These are phyloP conservation scores for Mythimna pallens DNA, from an alignment of 2,888 invertebrate genomes.

Conservation along the genomic window DNA sequence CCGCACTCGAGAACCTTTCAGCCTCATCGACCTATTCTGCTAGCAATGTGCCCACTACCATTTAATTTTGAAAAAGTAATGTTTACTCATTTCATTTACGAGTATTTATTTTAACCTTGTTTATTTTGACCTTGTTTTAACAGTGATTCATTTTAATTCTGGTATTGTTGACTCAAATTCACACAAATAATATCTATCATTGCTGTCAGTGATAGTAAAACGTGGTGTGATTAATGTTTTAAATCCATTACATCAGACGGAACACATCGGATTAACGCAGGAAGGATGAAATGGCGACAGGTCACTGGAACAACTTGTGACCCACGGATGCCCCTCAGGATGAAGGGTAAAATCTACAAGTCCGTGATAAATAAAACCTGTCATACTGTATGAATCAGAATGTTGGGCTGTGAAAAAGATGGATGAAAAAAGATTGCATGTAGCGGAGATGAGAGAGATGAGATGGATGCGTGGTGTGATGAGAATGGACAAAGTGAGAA, in stretches of 20 bases:
- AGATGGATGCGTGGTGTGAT: background rate
- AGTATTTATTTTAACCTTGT: background rate
- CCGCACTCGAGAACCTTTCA: too few species aligned
- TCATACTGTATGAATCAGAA: background rate
- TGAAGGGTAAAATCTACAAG: background rate
- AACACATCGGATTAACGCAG: too few species aligned
- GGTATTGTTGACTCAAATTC: background rate
- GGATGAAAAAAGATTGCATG: too few species aligned
- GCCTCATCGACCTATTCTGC: too few species aligned
- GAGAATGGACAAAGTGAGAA: background rate
- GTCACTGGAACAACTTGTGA: background rate
- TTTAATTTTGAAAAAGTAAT: background rate
- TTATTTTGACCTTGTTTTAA: background rate
- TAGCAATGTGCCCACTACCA: too few species aligned
- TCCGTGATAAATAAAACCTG: background rate
- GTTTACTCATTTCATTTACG: background rate
- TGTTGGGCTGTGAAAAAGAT: too few species aligned
- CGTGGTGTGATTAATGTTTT: background rate
- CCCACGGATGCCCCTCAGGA: background rate
- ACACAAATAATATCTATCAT: background rate
- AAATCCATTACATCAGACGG: background rate
- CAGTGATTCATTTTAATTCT: constrained; percentile 6
- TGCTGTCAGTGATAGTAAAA: background rate
- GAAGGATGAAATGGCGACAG: background rate
- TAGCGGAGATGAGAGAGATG: too few species aligned